Base-by-base conservation (phyloP, 2,797 vertebrate genomes). In the Heteromormyrus szaboi region DNA sequence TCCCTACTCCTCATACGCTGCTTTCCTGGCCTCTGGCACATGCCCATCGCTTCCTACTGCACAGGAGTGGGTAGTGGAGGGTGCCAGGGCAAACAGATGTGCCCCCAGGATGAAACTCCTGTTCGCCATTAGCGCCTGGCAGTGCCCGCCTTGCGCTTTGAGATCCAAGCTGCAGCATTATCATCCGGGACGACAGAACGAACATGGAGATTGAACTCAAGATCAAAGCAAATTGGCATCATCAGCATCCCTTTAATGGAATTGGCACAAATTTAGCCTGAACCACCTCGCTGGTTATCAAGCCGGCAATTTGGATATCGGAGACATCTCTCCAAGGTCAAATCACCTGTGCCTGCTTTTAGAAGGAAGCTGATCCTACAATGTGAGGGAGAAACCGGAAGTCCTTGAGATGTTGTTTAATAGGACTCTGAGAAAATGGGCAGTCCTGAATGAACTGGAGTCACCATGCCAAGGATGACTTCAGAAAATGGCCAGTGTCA, bases 71-170 rank as follows among this genome's bases (percentile, higher is more conserved):
- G 44, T 44, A 3, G 19, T 12, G n/a, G 8, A 22, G 12, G 33
- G 33, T 86, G 85, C 84, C 50, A 54, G 86, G 12, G 54, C 37
- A 53, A 88, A 88, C 89, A 89, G 89, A 89, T 87, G 89, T 83
- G 37, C 25, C 76, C 62, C 44, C 48, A 87, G 54, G 86, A 85
- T 50, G 85, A 85, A 37, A 68, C 86, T 87, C 85, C 87, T 83
- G 86, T 25, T 87, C 22, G 14, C 85, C 86, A 81, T 62, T 83
- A 65, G 25, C n/a, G 6, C 37, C 86, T 65, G 86, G 86, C 86
- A 87, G 65, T 22, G 41, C 44, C 22, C 7, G 50, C 22, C 22
- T 51, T 50, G 25, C 3, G 19, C 87, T 83, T 22, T 14, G 68
- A 86, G 22, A 19, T 59, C 19, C 54, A 46, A 87, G 79, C 46